Percentiles rank a stretch among this genome's conserved stretches.
These are phyloP conservation scores for Chaetogeoica ovagalla DNA, from an alignment of 2,888 invertebrate species.

Conservation along the genomic window DNA sequence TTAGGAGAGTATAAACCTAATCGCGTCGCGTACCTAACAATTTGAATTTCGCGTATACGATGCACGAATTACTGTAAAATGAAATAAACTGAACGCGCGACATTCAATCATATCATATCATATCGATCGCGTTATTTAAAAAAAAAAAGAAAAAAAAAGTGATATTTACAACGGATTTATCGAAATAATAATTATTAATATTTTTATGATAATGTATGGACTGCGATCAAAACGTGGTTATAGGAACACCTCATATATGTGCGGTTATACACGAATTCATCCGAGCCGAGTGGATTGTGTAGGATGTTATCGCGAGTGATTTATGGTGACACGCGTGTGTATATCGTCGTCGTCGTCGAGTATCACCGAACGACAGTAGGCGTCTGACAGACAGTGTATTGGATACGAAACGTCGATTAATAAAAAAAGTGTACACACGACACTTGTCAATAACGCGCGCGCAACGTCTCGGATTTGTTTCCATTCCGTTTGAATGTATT, in stretches of 20 bases:
- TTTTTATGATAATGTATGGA: too few species aligned
- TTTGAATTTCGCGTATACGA: too few species aligned
- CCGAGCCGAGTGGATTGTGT: neutral
- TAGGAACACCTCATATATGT: neutral
- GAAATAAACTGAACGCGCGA: too few species aligned
- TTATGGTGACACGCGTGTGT: conserved; percentile 23
- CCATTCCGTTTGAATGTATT: neutral
- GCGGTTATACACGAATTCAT: neutral
- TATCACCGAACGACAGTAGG: neutral
- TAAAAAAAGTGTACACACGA: conserved; percentile 25
- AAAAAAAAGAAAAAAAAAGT: too few species aligned
- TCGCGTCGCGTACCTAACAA: too few species aligned
- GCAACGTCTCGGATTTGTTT: conserved; percentile 18
- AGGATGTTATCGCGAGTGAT: conserved; percentile 41
- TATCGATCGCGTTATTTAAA: too few species aligned
- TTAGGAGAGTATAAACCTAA: too few species aligned
- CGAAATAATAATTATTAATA: too few species aligned
- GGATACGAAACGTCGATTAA: conserved; percentile 41
- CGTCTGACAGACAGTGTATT: conserved; percentile 28
- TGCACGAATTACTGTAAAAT: too few species aligned
- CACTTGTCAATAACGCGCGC: conserved; percentile 37
- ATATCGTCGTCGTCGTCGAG: conserved; percentile 13
- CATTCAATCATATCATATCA: too few species aligned
- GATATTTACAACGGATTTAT: too few species aligned
- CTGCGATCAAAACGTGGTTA: neutral